A percentile compares a stretch with the other conserved stretches of the same genome.
These are phyloP conservation scores for Akabosia matsudoensis DNA, from an alignment of 1,140 invertebrate species.

Conservation along the genomic window DNA sequence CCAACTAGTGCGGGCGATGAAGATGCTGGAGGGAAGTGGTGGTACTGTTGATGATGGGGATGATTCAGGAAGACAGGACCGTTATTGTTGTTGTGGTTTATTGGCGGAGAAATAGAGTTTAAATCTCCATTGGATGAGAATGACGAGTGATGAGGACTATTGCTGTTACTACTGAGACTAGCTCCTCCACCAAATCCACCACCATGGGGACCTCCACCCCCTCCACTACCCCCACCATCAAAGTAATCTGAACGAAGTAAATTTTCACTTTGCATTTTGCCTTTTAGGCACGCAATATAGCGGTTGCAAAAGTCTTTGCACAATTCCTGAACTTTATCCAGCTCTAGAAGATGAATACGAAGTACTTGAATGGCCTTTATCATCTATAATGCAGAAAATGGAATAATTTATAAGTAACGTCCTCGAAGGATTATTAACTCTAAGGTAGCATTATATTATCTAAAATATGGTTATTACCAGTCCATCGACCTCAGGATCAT, in stretches of 20 bases:
- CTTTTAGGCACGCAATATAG: constrained; percentile 92
- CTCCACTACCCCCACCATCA: constrained; percentile 49
- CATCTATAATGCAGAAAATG: constrained; percentile 65
- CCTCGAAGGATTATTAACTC: too few relatives aligned
- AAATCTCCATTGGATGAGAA: constrained; percentile 45
- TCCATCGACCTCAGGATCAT: constrained; percentile 88
- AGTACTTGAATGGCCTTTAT: constrained; percentile 96
- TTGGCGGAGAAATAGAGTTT: constrained; percentile 41
- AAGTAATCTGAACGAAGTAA: constrained; percentile 71
- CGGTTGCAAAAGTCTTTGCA: constrained; percentile 96
- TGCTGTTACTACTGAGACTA: constrained; percentile 44
- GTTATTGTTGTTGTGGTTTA: constrained; percentile 33
- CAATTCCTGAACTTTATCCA: constrained; percentile 93
- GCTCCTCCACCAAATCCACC: constrained; percentile 22
- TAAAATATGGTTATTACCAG: constrained; percentile 62
- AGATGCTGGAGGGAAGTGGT: neutral
- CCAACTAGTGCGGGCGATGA: neutral
- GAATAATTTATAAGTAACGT: constrained; percentile 21
- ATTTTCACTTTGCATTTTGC: constrained; percentile 95
- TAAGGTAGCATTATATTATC: too few relatives aligned
- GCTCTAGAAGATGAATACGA: constrained; percentile 88
- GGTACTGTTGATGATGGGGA: neutral
- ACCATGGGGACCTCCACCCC: neutral
- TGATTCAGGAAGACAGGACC: constrained; percentile 38
- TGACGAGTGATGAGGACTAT: constrained; percentile 44